Conservation (phyloP, 2,888 invertebrate species). For the Protodeltote pygarga region DNA sequence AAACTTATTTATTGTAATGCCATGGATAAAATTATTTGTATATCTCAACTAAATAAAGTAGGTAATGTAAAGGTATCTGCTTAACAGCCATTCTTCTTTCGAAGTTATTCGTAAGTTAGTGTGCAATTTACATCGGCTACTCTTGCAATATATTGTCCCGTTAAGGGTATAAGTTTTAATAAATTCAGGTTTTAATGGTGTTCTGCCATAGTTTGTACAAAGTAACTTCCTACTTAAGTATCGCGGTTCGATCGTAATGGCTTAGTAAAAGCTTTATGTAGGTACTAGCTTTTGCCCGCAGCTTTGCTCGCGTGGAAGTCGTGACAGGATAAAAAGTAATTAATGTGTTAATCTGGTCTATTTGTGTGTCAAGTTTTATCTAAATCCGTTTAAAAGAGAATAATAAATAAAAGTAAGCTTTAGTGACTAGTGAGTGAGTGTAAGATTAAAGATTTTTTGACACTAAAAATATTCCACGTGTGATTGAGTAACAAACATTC, state of each 20-base stretch:
- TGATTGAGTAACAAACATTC: too few species aligned
- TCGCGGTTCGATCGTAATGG: too few species aligned
- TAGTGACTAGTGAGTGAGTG: too few species aligned
- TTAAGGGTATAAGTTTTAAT: neutral
- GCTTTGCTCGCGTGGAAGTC: too few species aligned
- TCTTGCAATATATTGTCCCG: neutral
- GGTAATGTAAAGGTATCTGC: neutral
- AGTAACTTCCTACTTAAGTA: neutral
- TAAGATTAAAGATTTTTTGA: too few species aligned
- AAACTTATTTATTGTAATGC: too few species aligned
- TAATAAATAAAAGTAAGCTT: neutral
- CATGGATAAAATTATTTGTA: neutral
- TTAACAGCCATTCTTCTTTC: neutral
- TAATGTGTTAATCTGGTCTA: constrained; percentile 5
- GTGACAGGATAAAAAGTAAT: too few species aligned
- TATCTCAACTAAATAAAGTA: too few species aligned
- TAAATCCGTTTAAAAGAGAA: neutral
- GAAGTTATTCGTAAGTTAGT: neutral
- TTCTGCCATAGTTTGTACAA: neutral
- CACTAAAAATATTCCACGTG: too few species aligned
- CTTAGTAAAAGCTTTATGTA: too few species aligned
- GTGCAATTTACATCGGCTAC: neutral
- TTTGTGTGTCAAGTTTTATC: too few species aligned
- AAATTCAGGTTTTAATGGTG: neutral
- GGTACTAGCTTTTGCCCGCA: too few species aligned